Conservation (phyloP, 2,113 vertebrate genomes). For the Cygnus buccinator region DNA sequence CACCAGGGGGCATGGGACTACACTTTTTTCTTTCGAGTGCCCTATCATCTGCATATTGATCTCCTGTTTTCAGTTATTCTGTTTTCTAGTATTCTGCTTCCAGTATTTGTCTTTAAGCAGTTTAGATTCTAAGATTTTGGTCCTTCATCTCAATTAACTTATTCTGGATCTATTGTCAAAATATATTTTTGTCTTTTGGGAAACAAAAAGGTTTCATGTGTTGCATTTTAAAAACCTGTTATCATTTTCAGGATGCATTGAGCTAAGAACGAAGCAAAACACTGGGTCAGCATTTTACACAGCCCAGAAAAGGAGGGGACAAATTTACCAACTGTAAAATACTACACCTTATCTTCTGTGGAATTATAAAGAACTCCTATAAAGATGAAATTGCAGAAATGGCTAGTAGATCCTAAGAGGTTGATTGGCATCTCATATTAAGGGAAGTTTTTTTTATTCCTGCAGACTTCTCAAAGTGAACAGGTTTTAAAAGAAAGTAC, state of each 20-base stretch:
- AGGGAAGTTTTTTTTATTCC: neutral
- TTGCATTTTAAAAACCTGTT: neutral
- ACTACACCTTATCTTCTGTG: neutral
- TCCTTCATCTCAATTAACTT: neutral
- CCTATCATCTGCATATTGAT: neutral
- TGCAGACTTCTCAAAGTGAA: neutral
- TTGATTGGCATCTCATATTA: neutral
- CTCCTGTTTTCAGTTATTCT: neutral
- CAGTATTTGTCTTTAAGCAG: neutral
- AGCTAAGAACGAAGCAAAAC: neutral
- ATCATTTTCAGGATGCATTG: neutral
- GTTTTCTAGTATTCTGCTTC: neutral
- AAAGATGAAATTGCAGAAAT: neutral
- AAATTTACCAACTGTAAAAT: neutral
- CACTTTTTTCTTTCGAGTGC: neutral
- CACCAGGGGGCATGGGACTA: constrained; percentile 54
- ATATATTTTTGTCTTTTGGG: neutral
- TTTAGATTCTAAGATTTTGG: neutral
- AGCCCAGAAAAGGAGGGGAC: neutral
- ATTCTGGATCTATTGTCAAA: neutral
- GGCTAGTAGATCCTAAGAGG: neutral
- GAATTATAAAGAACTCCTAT: neutral
- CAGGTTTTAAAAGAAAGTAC: neutral
- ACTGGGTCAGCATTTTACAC: neutral
- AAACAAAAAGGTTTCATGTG: neutral